A percentile compares a stretch with the other conserved stretches of the same genome.
Conservation (phyloP, 2,888 invertebrate species). For the Apamea epomidion region DNA sequence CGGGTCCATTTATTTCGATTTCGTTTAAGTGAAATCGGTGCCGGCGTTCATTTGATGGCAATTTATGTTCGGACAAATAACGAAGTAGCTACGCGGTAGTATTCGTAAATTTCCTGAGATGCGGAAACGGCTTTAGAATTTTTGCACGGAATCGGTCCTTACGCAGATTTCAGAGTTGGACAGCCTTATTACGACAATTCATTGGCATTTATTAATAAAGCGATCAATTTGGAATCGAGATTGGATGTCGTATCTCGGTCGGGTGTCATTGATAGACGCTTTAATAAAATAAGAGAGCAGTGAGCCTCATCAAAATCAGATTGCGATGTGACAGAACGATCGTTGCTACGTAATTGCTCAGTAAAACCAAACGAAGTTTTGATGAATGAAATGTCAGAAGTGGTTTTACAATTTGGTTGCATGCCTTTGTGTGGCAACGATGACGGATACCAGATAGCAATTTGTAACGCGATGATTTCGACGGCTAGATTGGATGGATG, state of each 20-base stretch:
- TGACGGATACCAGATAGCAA: slow-evolving; percentile 65
- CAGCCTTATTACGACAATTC: slow-evolving; percentile 67
- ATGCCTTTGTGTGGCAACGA: slow-evolving; percentile 61
- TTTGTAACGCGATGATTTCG: slow-evolving; percentile 66
- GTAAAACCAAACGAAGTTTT: slow-evolving; percentile 66
- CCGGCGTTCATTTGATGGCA: slow-evolving; percentile 67
- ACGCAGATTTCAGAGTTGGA: slow-evolving; percentile 60
- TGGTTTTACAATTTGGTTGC: slow-evolving; percentile 64
- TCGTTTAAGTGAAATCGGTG: slow-evolving; percentile 65
- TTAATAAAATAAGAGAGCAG: slow-evolving; percentile 51
- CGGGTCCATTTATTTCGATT: slow-evolving; percentile 69
- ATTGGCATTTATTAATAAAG: slow-evolving; percentile 61
- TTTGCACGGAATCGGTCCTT: slow-evolving; percentile 36
- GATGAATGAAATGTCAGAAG: slow-evolving; percentile 75
- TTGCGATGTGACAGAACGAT: slow-evolving; percentile 48
- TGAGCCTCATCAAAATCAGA: slow-evolving; percentile 41
- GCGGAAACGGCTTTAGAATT: slow-evolving; percentile 62
- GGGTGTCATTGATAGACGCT: slow-evolving; percentile 47
- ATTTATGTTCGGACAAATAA: slow-evolving; percentile 71
- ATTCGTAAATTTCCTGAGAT: slow-evolving; percentile 58
- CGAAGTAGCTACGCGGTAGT: slow-evolving; percentile 58
- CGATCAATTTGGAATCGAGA: slow-evolving; percentile 45
- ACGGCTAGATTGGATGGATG: slow-evolving; percentile 28
- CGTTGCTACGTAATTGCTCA: slow-evolving; percentile 49
- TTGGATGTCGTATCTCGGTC: slow-evolving; percentile 36